A percentile compares a stretch with the other conserved stretches of the same genome.
phyloP scores from a whole-genome alignment of 2,888 invertebrate genomes.

The Pristionchus maxplancki region DNA sequence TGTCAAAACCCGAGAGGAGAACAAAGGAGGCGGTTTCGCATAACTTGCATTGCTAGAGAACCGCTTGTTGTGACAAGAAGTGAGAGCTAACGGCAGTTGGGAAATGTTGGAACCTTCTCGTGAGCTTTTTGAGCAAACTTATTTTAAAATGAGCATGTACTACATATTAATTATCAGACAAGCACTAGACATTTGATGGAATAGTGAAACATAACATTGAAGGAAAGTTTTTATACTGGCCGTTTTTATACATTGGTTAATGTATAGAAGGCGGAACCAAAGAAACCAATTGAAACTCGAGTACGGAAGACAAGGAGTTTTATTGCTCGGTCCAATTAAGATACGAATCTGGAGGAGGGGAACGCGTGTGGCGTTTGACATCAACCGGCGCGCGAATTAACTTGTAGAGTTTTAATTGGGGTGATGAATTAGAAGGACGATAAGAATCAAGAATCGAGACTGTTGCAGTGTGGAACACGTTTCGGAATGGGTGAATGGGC shows the following conservation, averaged over 20 bases:
- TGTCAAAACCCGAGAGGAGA: conserved; percentile 1
- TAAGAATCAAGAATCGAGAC: background rate
- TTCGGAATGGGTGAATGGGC: background rate
- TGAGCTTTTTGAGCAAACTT: too few relatives aligned
- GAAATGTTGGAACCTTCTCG: too few relatives aligned
- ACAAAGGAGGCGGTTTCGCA: conserved; percentile 11
- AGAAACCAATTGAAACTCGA: background rate
- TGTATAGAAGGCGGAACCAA: too few relatives aligned
- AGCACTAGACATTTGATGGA: too few relatives aligned
- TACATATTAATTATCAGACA: too few relatives aligned
- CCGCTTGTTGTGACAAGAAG: background rate
- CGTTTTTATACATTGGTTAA: too few relatives aligned
- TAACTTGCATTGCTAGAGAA: background rate
- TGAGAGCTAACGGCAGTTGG: too few relatives aligned
- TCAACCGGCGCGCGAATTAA: background rate
- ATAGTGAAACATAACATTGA: too few relatives aligned
- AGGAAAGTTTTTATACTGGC: too few relatives aligned
- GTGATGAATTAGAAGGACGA: background rate
- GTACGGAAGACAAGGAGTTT: background rate
- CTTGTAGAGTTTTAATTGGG: background rate
- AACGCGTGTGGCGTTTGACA: background rate
- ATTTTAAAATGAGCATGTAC: too few relatives aligned
- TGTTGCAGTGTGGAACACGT: background rate
- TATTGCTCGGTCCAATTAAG: background rate
- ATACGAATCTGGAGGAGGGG: background rate